These are phyloP conservation scores for Patiria miniata DNA, from an alignment of 35 echinoderm and acorn worm genomes.

Conservation along the genomic window DNA sequence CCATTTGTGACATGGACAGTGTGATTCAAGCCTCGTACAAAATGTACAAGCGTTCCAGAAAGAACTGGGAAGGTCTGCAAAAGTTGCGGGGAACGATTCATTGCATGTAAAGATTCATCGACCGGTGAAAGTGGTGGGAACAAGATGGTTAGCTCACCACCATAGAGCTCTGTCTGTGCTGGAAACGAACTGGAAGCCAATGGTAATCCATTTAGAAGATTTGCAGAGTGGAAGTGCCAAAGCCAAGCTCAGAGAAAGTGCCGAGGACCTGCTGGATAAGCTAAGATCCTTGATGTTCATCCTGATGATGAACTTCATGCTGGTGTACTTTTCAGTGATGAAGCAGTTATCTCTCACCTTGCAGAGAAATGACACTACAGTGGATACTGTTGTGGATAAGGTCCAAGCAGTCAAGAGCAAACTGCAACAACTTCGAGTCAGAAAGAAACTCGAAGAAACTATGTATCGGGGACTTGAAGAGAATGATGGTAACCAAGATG, in stretches of 20 bases:
- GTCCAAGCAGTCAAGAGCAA: background rate
- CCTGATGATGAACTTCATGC: conserved; percentile 21
- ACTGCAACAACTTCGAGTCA: background rate
- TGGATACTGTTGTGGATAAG: conserved; percentile 16
- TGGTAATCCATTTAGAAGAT: background rate
- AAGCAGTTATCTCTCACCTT: background rate
- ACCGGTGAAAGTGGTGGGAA: conserved; percentile 5
- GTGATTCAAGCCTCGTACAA: background rate
- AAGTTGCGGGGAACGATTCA: conserved; percentile 6
- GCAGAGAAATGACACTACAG: conserved; percentile 23
- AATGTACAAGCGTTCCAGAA: background rate
- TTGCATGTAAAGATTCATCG: background rate
- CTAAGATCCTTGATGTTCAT: background rate
- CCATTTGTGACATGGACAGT: background rate
- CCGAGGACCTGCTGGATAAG: background rate
- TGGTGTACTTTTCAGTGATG: background rate
- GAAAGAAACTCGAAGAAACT: background rate
- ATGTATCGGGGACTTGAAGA: background rate
- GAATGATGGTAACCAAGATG: background rate
- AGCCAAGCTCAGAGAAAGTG: background rate
- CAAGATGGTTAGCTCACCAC: conserved; percentile 23
- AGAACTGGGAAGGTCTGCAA: conserved; percentile 8
- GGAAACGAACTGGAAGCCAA: background rate
- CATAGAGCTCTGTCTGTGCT: conserved; percentile 7
- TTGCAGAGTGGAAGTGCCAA: background rate